A percentile compares a stretch with the other conserved stretches of the same genome.
Conservation (phyloP, 2,797 vertebrate species). For the Syngnathus rostellatus region DNA sequence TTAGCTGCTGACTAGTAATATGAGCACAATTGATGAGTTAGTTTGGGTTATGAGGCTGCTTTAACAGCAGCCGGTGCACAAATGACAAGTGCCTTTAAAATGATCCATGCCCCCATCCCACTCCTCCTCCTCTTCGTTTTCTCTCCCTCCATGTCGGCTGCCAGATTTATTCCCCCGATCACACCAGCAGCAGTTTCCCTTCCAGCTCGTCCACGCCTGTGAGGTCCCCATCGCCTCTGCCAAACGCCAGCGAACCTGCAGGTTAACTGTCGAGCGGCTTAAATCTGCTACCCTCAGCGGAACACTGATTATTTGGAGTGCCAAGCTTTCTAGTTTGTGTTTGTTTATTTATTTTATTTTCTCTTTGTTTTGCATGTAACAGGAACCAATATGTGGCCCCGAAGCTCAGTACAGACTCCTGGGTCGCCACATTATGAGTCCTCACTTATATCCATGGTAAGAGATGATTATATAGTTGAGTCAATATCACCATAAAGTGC, state of each 20-base stretch:
- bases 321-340: not conserved
- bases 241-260: constrained; percentile 60
- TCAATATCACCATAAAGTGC: not conserved
- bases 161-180: constrained; percentile 97
- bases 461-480: constrained; percentile 1
- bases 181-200: constrained; percentile 93
- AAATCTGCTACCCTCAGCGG: not conserved
- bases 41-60: constrained; percentile 34
- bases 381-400: constrained; percentile 86
- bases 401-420: constrained; percentile 77
- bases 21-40: constrained; percentile 60
- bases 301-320: not conserved
- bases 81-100: constrained; percentile 64
- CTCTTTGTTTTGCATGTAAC: constrained; percentile 38
- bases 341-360: not conserved
- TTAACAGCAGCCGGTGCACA: constrained; percentile 48
- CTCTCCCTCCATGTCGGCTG: constrained; percentile 18
- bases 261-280: constrained; percentile 33
- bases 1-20: constrained; percentile 57
- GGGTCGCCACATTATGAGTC: constrained; percentile 89
- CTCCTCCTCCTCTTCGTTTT: not conserved
- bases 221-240: constrained; percentile 85
- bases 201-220: constrained; percentile 90
- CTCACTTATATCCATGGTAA: constrained; percentile 92
- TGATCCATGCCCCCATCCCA: constrained; percentile 57